These are phyloP conservation scores for Muntiacus muntjak DNA, from an alignment of 2,113 vertebrate genomes.

Conservation along the genomic window DNA sequence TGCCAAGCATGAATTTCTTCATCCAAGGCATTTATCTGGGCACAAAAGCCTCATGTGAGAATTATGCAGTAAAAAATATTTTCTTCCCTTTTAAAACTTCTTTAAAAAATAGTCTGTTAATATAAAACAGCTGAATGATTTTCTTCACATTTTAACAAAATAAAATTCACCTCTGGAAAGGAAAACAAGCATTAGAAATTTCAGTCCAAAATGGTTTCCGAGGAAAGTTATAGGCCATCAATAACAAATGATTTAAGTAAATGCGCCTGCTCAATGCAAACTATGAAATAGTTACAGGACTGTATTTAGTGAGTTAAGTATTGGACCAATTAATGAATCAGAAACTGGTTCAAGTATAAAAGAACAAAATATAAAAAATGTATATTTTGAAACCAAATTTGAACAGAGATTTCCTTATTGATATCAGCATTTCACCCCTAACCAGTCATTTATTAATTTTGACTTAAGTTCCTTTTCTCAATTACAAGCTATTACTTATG, in stretches of 20 bases:
- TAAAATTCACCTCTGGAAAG: constrained; percentile 34
- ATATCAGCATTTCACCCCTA: neutral
- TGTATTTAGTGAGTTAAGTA: neutral
- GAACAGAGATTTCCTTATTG: neutral
- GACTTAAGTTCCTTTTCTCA: neutral
- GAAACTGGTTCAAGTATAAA: neutral
- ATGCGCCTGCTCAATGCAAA: neutral
- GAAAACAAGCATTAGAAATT: constrained; percentile 41
- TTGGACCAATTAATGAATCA: neutral
- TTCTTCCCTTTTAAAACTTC: neutral
- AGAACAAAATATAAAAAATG: neutral
- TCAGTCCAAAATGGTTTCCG: neutral
- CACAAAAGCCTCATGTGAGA: constrained; percentile 41
- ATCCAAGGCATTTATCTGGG: constrained; percentile 56
- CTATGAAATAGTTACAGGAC: neutral
- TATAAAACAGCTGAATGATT: constrained; percentile 51
- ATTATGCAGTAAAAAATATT: constrained; percentile 3
- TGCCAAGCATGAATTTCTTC: constrained; percentile 59
- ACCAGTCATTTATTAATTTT: neutral
- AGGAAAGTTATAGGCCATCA: neutral
- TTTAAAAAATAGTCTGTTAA: constrained; percentile 31
- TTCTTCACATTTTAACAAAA: constrained; percentile 37
- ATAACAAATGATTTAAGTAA: neutral
- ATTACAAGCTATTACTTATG: neutral
- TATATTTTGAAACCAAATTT: neutral